Evolutionary conservation across 2,888 invertebrate genomes (phyloP), one percentile per base, ranked within the genome.

Genomic region (Phaonia tiefii): DNA sequence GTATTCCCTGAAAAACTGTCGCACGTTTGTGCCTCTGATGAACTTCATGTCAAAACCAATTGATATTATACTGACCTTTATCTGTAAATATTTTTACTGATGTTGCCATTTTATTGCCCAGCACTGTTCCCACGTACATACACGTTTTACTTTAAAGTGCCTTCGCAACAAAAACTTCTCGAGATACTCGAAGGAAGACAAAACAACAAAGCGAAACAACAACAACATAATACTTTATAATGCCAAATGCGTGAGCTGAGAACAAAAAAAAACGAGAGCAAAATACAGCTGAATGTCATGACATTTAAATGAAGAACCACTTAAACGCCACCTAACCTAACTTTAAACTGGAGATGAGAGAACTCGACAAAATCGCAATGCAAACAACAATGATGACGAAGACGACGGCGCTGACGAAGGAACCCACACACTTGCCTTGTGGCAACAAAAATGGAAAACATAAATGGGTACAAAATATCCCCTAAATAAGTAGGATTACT

Each of bases 231-330:
- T 22, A n/a, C n/a, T n/a, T n/a, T n/a, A 63, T 3, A 20, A 31
- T 60, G 37, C 1, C 4, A 63, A 74, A 56, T 66, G 66, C 74
- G 56, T 73, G 15, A 63, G 39, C 20, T 67, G 22, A 26, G 8
- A 58, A 56, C 10, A 39, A 69, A 56, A 54, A 44, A 63, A n/a
- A 22, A 46, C 5, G n/a, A 63, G n/a, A 22, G 49, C 37, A 49
- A 20, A 17, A 25, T 22, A 25, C 42, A 46, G 54, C 51, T 75
- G 26, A 70, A 75, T 75, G 69, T 75, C 71, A 75, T 75, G 81
- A 78, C 75, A 75, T 78, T 78, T 77, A 71, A 80, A 74, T 58
- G 25, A 22, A 42, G 11, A 42, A 46, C 13, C 51, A 46, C 31
- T 51, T 63, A 75, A 67, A 63, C 39, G 51, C 22, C 56, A 72